These are phyloP conservation scores for Tympanuchus pallidicinctus DNA, from an alignment of 2,113 vertebrate species.

Conservation along the genomic window DNA sequence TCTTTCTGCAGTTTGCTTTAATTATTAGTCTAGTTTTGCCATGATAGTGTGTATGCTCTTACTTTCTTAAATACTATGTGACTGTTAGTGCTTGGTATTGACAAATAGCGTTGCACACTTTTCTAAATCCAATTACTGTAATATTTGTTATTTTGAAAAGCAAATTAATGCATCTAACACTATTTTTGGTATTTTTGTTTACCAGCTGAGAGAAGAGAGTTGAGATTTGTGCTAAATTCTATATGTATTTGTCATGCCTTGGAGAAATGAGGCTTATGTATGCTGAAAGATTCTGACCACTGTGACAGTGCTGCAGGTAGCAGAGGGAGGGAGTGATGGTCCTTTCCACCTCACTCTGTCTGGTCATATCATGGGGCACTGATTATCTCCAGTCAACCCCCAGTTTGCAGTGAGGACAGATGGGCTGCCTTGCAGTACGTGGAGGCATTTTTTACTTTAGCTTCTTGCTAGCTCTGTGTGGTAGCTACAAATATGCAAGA, in stretches of 20 bases:
- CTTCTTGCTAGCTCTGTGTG: neutral
- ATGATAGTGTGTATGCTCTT: neutral
- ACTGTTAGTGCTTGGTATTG: neutral
- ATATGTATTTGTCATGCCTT: neutral
- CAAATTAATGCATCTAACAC: neutral
- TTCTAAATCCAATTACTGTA: neutral
- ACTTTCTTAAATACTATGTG: neutral
- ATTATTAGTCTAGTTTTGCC: neutral
- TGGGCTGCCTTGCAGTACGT: neutral
- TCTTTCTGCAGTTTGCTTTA: neutral
- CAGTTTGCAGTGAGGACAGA: neutral
- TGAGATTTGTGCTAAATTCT: neutral
- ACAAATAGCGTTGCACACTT: neutral
- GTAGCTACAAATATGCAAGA: neutral
- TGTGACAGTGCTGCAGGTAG: neutral
- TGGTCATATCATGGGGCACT: rapidly evolving
- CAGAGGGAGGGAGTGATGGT: neutral
- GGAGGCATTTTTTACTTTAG: neutral
- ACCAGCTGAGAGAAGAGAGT: neutral
- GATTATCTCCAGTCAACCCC: neutral
- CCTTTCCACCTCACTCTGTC: neutral
- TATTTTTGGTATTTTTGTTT: neutral
- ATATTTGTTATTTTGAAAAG: neutral
- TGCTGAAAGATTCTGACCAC: neutral
- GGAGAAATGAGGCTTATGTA: neutral